A percentile compares a stretch with the other conserved stretches of the same genome.
Evolutionary conservation across 2,797 vertebrate genomes (phyloP).

Genomic region (Picus viridis): DNA sequence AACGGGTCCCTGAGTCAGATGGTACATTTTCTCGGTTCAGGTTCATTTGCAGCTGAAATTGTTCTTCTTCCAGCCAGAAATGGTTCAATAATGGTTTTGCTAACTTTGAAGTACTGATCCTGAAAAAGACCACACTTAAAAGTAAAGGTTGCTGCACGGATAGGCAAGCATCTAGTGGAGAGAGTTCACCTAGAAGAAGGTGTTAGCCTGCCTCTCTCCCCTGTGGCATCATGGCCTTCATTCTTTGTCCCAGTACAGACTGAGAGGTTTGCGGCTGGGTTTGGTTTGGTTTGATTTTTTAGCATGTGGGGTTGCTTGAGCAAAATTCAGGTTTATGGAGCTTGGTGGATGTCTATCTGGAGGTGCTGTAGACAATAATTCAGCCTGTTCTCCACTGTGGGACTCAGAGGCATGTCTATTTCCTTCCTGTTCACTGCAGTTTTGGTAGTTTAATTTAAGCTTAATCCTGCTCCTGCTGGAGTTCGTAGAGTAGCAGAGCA

Average conservation of each 20-base stretch:
- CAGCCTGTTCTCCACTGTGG: background rate
- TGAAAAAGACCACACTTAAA: background rate
- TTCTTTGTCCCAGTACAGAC: background rate
- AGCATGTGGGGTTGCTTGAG: background rate
- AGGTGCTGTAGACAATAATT: background rate
- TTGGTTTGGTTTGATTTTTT: background rate
- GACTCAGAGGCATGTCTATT: background rate
- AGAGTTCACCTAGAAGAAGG: background rate
- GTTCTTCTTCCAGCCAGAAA: background rate
- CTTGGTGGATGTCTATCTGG: background rate
- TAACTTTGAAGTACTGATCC: background rate
- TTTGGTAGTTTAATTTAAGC: accelerated
- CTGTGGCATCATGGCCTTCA: background rate
- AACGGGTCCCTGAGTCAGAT: background rate
- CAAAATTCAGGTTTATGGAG: background rate
- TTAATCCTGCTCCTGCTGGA: background rate
- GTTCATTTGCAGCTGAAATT: background rate
- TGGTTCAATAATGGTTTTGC: background rate
- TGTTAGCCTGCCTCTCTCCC: background rate
- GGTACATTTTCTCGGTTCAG: background rate
- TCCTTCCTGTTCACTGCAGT: accelerated
- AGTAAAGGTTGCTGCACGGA: background rate
- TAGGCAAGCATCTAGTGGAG: background rate
- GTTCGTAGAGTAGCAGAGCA: background rate
- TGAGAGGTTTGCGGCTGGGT: background rate